Evolutionary conservation across 2,888 invertebrate species (phyloP).

Genomic region (Leptodirus hochenwartii): DNA sequence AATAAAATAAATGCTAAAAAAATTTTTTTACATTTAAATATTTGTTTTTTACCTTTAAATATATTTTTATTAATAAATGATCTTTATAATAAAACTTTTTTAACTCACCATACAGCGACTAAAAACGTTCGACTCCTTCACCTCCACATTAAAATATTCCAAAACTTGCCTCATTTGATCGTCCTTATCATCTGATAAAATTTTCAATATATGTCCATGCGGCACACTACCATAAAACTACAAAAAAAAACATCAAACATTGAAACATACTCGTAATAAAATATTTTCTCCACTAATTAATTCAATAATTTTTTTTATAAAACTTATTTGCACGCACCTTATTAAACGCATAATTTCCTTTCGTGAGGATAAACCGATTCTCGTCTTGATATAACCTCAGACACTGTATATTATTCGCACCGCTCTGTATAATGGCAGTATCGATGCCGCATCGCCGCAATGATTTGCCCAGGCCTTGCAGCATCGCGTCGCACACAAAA

Average conservation of each 20-base stretch:
- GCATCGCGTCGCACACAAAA: constrained; percentile 41
- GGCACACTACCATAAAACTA: constrained; percentile 32
- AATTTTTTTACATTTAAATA: no score
- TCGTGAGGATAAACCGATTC: constrained; percentile 35
- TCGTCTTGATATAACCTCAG: constrained; percentile 32
- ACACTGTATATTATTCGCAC: constrained; percentile 32
- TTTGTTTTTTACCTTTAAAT: no score
- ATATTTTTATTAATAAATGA: no score
- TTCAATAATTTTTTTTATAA: constrained; percentile 2
- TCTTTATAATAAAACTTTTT: no score
- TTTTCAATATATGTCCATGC: constrained; percentile 36
- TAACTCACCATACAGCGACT: constrained; percentile 56
- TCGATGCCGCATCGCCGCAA: constrained; percentile 45
- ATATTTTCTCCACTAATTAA: no score
- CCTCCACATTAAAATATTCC: constrained; percentile 40
- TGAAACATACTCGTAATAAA: constrained; percentile 5
- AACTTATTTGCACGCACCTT: constrained; percentile 20
- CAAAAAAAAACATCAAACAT: constrained; percentile 12
- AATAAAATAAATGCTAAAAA: no score
- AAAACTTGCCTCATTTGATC: constrained; percentile 51
- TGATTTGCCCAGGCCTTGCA: constrained; percentile 38
- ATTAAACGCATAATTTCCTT: constrained; percentile 28
- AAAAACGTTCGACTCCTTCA: constrained; percentile 46
- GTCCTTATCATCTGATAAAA: constrained; percentile 32
- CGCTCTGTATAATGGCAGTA: constrained; percentile 31